These are phyloP conservation scores for Micropoecilia bifurca DNA, from an alignment of 2,797 vertebrate genomes.

Conservation along the genomic window DNA sequence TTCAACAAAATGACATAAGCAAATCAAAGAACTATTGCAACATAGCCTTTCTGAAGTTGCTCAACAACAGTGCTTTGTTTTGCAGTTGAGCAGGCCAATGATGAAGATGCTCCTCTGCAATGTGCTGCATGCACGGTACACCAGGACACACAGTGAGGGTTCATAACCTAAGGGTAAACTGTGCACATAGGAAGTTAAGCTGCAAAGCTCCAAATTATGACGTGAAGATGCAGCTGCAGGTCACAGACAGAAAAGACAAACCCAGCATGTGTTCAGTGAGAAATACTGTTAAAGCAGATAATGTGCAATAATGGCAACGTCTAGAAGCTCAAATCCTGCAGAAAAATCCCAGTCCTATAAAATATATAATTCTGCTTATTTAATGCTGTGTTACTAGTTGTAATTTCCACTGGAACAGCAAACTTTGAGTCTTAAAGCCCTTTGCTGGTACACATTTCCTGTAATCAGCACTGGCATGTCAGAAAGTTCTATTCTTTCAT, in stretches of 20 bases:
- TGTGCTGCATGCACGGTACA: constrained; percentile 77
- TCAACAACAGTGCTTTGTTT: background rate
- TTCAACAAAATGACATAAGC: background rate
- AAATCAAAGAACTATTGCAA: background rate
- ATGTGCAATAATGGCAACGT: background rate
- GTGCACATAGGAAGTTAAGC: constrained; percentile 52
- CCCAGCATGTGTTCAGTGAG: background rate
- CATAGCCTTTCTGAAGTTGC: background rate
- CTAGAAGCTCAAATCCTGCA: background rate
- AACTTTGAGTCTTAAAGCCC: background rate
- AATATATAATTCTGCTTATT: background rate
- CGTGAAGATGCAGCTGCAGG: constrained; percentile 82
- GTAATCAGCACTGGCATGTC: background rate
- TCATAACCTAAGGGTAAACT: constrained; percentile 68
- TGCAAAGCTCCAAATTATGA: constrained; percentile 79
- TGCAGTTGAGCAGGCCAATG: constrained; percentile 79
- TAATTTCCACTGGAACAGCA: background rate
- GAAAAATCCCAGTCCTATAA: background rate
- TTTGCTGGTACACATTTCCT: background rate
- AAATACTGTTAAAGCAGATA: background rate
- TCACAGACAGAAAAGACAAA: constrained; percentile 64
- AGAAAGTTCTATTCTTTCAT: background rate
- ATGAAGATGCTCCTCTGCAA: constrained; percentile 2
- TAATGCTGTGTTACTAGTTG: background rate
- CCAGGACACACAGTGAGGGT: constrained; percentile 49